Conservation (phyloP, 2,113 vertebrate species). For the Chiloscyllium plagiosum region DNA sequence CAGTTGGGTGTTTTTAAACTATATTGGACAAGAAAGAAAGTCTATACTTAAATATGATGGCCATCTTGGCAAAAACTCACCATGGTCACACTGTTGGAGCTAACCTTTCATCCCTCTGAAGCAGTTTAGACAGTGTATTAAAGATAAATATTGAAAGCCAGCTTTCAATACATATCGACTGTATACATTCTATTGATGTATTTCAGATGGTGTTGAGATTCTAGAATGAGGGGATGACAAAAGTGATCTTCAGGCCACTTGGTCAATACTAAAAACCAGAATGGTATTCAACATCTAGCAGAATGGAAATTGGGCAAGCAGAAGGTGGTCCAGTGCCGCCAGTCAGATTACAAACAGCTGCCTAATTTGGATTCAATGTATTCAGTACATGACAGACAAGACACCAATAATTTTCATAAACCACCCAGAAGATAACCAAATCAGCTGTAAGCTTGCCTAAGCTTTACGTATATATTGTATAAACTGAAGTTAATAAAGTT, state of each 20-base stretch:
- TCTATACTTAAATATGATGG: not conserved
- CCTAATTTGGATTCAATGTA: not conserved
- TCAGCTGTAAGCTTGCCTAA: not conserved
- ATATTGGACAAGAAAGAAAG: not conserved
- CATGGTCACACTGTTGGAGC: not conserved
- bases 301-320: not conserved
- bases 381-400: not conserved
- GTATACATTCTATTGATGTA: not conserved
- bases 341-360: not conserved
- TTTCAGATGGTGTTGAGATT: not conserved
- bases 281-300: not conserved
- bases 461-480: slow-evolving; percentile 51
- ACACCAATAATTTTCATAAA: slow-evolving; percentile 8
- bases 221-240: not conserved
- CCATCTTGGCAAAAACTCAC: not conserved
- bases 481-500: slow-evolving; percentile 60
- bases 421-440: slow-evolving; percentile 3
- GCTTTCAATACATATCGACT: no score
- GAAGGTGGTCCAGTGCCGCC: not conserved
- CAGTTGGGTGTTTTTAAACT: not conserved
- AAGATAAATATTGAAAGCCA: not conserved
- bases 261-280: not conserved
- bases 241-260: not conserved
- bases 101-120: not conserved
- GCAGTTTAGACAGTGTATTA: not conserved